Percentiles rank a stretch among this genome's conserved stretches.
Conservation (phyloP, 2,113 vertebrate genomes). For the Gasterosteus aculeatus region DNA sequence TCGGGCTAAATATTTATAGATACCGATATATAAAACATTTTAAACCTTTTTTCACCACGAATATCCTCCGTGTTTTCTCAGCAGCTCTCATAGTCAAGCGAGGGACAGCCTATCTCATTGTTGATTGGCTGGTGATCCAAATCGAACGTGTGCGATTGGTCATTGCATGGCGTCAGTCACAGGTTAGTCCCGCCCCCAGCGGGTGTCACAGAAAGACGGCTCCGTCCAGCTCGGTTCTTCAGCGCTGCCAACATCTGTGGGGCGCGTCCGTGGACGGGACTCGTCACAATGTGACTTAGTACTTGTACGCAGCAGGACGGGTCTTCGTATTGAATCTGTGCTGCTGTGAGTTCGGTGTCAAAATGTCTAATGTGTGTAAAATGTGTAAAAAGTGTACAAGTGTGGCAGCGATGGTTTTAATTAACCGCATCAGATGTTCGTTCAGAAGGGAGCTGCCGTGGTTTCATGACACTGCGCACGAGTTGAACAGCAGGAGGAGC, state of each 20-base stretch:
- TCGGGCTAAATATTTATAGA: neutral
- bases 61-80: conserved; percentile 9
- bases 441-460: conserved; percentile 25
- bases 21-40: neutral
- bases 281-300: neutral
- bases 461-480: neutral
- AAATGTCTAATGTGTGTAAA: neutral
- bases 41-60: neutral
- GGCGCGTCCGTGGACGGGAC: no score
- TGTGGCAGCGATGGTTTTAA: neutral
- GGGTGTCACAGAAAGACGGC: conserved; percentile 1
- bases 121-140: conserved; percentile 61
- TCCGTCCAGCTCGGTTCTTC: neutral
- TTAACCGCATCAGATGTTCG: neutral
- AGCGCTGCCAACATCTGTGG: conserved; percentile 7
- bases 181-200: conserved; percentile 10
- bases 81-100: conserved; percentile 70
- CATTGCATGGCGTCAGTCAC: conserved; percentile 26
- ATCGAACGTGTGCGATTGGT: conserved; percentile 56
- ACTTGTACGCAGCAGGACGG: neutral
- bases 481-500: conserved; percentile 39
- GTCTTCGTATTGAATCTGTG: neutral
- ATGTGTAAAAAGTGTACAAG: neutral
- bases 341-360: neutral
- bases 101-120: neutral